Evolutionary conservation across 2,113 vertebrate species (phyloP).

Genomic region (Oncorhynchus keta): DNA sequence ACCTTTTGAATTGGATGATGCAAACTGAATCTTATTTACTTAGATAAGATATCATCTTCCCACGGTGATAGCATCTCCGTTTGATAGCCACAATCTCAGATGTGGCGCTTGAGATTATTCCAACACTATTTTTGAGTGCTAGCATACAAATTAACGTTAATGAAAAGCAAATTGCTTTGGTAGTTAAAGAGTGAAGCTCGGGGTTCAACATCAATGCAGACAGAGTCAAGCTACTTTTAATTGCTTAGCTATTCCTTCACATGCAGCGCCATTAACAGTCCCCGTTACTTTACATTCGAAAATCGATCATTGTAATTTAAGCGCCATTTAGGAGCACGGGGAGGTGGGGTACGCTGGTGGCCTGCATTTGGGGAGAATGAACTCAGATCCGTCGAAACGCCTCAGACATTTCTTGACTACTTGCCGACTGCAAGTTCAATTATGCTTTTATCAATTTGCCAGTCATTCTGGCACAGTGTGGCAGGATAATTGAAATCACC

Average conservation of each 20-base stretch:
- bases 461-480: constrained; percentile 25
- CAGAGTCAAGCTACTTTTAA: constrained; percentile 19
- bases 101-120: constrained; percentile 11
- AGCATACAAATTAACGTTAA: constrained; percentile 10
- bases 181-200: background rate
- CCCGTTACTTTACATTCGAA: background rate
- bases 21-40: too few species aligned
- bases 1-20: too few species aligned
- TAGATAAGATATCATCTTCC: too few species aligned
- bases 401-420: constrained; percentile 5
- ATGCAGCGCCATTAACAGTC: constrained; percentile 4
- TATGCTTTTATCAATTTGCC: constrained; percentile 24
- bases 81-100: background rate
- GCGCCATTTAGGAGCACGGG: constrained; percentile 15
- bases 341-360: background rate
- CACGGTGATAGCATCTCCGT: too few species aligned
- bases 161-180: constrained; percentile 12
- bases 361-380: constrained; percentile 9
- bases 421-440: background rate
- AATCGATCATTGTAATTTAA: constrained; percentile 32
- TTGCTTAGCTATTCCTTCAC: constrained; percentile 19
- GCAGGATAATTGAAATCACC: constrained; percentile 64
- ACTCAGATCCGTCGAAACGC: constrained; percentile 2
- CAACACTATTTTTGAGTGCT: constrained; percentile 36
- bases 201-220: constrained; percentile 42